Conservation (phyloP, 2,888 invertebrate species). For the Oconnorella tubifera region DNA sequence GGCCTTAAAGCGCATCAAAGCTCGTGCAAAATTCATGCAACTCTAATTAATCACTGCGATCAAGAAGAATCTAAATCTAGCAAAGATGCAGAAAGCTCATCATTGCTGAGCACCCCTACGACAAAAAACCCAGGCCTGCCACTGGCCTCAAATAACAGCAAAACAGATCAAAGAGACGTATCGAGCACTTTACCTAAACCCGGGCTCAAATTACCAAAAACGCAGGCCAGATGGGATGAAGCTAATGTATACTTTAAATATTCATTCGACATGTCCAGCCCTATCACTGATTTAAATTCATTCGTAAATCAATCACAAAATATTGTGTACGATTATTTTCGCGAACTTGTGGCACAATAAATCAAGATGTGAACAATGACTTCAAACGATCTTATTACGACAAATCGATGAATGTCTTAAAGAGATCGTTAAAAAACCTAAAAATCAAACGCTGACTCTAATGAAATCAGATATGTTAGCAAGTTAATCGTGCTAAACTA, state of each 20-base stretch:
- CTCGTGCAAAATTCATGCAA: neutral
- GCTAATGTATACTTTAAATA: neutral
- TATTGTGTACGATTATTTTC: neutral
- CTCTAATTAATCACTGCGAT: neutral
- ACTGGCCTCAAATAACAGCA: too few relatives aligned
- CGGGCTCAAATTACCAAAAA: neutral
- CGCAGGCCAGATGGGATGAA: neutral
- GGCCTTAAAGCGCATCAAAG: neutral
- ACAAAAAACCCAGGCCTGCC: neutral
- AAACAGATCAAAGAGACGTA: too few relatives aligned
- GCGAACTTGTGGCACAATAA: neutral
- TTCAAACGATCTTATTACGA: too few relatives aligned
- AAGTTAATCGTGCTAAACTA: too few relatives aligned
- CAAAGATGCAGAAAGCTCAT: neutral
- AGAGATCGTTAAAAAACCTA: too few relatives aligned
- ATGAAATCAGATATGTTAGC: too few relatives aligned
- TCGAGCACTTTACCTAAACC: neutral
- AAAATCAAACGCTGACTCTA: too few relatives aligned
- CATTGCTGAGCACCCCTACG: neutral
- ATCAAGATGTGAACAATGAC: neutral
- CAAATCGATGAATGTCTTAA: too few relatives aligned
- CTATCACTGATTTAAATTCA: neutral
- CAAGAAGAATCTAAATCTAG: neutral
- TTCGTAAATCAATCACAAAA: neutral
- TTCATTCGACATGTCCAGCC: neutral